Evolutionary conservation across 2,888 invertebrate genomes (phyloP).

Genomic region (Branchellion lobata): DNA sequence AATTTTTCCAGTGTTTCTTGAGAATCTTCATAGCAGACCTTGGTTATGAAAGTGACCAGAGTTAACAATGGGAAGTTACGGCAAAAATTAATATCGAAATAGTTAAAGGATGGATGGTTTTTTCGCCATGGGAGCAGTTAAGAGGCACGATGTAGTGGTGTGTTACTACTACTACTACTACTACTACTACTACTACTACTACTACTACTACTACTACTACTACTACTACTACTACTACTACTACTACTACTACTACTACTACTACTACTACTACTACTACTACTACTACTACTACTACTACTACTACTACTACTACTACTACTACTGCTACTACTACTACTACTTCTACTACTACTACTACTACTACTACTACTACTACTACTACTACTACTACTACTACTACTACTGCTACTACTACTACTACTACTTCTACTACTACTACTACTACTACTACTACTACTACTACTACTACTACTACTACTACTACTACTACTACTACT

Average conservation of each 20-base stretch:
- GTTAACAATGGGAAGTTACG: too few relatives aligned
- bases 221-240: slow-evolving; percentile 11
- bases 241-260: background rate
- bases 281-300: slow-evolving; percentile 14
- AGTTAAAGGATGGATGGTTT: too few relatives aligned
- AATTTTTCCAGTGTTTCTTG: too few relatives aligned
- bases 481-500: slow-evolving; percentile 49
- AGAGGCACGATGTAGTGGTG: too few relatives aligned
- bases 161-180: slow-evolving; percentile 14
- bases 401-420: slow-evolving; percentile 10
- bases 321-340: slow-evolving; percentile 11
- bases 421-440: slow-evolving; percentile 25
- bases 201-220: slow-evolving; percentile 14
- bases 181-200: slow-evolving; percentile 14
- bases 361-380: slow-evolving; percentile 14
- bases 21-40: too few relatives aligned
- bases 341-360: slow-evolving; percentile 11
- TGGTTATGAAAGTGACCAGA: too few relatives aligned
- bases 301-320: slow-evolving; percentile 14
- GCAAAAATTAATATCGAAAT: too few relatives aligned
- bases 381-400: slow-evolving; percentile 14
- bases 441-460: slow-evolving; percentile 50
- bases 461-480: slow-evolving; percentile 50
- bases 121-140: too few relatives aligned
- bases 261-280: slow-evolving; percentile 14